Base-by-base conservation (phyloP, 2,797 vertebrate genomes). In the Pagetopsis macropterus region DNA sequence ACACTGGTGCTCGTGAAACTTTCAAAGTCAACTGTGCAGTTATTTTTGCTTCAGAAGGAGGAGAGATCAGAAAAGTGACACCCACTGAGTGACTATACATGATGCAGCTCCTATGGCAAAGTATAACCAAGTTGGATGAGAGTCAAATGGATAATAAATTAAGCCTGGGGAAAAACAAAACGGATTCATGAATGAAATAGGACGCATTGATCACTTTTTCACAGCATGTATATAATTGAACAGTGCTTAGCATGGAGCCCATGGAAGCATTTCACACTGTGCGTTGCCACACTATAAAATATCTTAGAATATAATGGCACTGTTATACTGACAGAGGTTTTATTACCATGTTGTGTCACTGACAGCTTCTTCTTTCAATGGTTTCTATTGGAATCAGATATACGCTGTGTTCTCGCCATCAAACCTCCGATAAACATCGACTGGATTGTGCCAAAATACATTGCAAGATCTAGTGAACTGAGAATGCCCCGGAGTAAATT, bases 281-380 rank as follows among this genome's bases (percentile, higher is more conserved):
- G 68, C 40, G n/a, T 13, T 33, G 21, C 44, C 51, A 33, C 44
- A 56, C 40, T 54, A 37, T 19, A 14, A 56, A 16, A 44, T 21
- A 72, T 64, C 41, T 54, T 8, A 41, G 43, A 12, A 51, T 72
- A 23, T 55, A 19, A 48, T 13, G 17, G 37, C 46, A 49, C 48
- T n/a, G 9, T 48, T 12, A 41, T 40, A 56, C 54, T 45, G 56
- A 79, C 14, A 31, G 40, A 79, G 9, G 65, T 58, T 72, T 76
- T 40, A 81, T 83, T 55, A 65, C n/a, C 57, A 41, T 58, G 83
- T 67, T 76, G 33, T 75, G 74, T 68, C 45, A 71, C 16, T 66
- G 62, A 82, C 41, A 21, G 44, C 46, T 75, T 73, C 70, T 61
- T 57, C 45, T 72, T 10, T 65, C 70, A 81, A 48, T 59, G 64